Evolutionary conservation across 2,888 invertebrate genomes (phyloP).

Genomic region (Lasioglossum villosulum): DNA sequence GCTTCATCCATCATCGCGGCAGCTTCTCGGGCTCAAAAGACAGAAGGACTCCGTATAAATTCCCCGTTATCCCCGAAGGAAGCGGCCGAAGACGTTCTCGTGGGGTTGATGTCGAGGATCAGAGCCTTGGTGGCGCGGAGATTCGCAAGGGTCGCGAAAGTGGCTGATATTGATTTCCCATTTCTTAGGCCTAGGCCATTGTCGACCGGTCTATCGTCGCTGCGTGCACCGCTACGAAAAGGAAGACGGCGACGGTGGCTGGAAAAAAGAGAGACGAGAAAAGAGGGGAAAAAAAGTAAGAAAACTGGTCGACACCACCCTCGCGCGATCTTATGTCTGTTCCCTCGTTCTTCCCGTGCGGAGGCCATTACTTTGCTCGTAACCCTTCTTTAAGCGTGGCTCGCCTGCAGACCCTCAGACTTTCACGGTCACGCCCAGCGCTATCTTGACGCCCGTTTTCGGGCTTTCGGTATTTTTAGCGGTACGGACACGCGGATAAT

Average conservation of each 20-base stretch:
- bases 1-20: conserved; percentile 5
- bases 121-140: neutral
- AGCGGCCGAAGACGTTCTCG: conserved; percentile 1
- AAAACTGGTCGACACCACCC: conserved; percentile 41
- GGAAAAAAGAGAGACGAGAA: neutral
- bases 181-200: conserved; percentile 66
- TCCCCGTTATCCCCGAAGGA: conserved; percentile 16
- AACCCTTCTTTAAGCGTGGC: conserved; percentile 76
- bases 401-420: conserved; percentile 69
- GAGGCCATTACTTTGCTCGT: conserved; percentile 75
- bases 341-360: conserved; percentile 43
- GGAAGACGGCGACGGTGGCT: conserved; percentile 19
- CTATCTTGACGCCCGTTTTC: conserved; percentile 76
- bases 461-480: conserved; percentile 76
- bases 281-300: no score
- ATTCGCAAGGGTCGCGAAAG: conserved; percentile 46
- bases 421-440: conserved; percentile 74
- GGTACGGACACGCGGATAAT: conserved; percentile 67
- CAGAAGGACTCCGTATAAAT: conserved; percentile 23
- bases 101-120: conserved; percentile 8
- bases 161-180: conserved; percentile 72
- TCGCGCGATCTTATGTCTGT: conserved; percentile 44
- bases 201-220: conserved; percentile 59
- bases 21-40: conserved; percentile 21
- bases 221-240: conserved; percentile 55